Evolutionary conservation across 1,140 invertebrate genomes (phyloP).

Genomic region (Drosophila teissieri): DNA sequence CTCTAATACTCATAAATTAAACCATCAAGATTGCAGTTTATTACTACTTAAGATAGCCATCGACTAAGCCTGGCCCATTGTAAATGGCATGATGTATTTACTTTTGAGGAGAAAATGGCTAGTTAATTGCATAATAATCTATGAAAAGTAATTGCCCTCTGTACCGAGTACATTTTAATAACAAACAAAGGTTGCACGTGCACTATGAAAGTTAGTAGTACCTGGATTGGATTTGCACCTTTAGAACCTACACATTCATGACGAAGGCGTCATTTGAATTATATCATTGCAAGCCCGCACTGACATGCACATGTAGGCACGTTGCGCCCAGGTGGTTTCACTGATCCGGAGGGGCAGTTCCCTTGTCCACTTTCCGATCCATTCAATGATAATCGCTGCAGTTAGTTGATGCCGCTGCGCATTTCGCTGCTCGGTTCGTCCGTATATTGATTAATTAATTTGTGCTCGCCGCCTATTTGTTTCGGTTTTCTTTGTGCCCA

Average conservation of each 20-base stretch:
- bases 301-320: constrained; percentile 26
- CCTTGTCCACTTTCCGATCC: constrained; percentile 21
- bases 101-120: not conserved
- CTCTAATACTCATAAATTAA: too few species aligned
- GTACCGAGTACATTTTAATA: not conserved
- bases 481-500: constrained; percentile 49
- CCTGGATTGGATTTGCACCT: constrained; percentile 3
- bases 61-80: not conserved
- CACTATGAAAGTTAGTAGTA: constrained; percentile 6
- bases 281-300: constrained; percentile 9
- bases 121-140: not conserved
- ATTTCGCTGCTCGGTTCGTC: constrained; percentile 19
- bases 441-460: constrained; percentile 60
- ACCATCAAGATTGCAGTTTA: too few species aligned
- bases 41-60: not conserved
- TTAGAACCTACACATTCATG: constrained; percentile 7
- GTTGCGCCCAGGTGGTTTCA: constrained; percentile 19
- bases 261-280: constrained; percentile 37
- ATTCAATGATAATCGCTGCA: constrained; percentile 46
- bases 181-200: constrained; percentile 7
- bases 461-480: constrained; percentile 20
- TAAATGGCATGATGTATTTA: not conserved
- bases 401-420: constrained; percentile 46
- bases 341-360: constrained; percentile 6
- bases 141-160: not conserved